Base-by-base conservation (phyloP, 2,797 vertebrate genomes). In the Scolopax rusticola region DNA sequence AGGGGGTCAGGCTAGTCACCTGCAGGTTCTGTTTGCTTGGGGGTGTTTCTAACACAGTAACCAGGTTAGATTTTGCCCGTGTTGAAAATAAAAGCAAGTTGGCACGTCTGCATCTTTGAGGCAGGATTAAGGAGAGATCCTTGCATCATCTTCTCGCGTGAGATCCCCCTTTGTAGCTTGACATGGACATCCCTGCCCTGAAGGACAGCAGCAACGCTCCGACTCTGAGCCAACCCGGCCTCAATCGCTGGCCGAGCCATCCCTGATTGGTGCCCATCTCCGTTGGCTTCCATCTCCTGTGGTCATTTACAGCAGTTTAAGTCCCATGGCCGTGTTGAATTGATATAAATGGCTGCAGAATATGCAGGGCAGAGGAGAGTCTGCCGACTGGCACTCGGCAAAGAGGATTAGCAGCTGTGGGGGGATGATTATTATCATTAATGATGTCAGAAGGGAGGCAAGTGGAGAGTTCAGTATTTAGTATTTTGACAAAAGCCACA, bases 401-500 rank as follows among this genome's bases (percentile, higher is more conserved):
- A 88, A 90, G 93, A 91, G 94, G 91, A 95, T 95, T 94, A 94
- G 74, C 45, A 89, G 84, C 90, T 89, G 89, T 21, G 81, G 23
- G 83, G 84, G 85, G 51, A 64, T 80, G 75, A 95, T 95, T 80
- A 90, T 89, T 85, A 90, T 90, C 94, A 89, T 86, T 93, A 95
- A 90, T 32, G 12, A 82, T 74, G 41, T 82, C 87, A 70, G 90
- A 57, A 91, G 64, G 87, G 74, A 95, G 60, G 93, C 76, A 68
- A 91, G 84, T 15, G 0, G 53, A 77, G 85, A 79, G 60, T 50
- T 94, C 79, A 24, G 68, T 33, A 47, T 86, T 90, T 15, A 48
- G 86, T 90, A 24, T 82, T 90, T 94, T 90, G 88, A 96, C 86
- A 90, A 90, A 89, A 96, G 93, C 93, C 96, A 60, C 88, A 41